phyloP scores from a whole-genome alignment of 1,140 invertebrate genomes.

The Phymorhynchus buccinoides region DNA sequence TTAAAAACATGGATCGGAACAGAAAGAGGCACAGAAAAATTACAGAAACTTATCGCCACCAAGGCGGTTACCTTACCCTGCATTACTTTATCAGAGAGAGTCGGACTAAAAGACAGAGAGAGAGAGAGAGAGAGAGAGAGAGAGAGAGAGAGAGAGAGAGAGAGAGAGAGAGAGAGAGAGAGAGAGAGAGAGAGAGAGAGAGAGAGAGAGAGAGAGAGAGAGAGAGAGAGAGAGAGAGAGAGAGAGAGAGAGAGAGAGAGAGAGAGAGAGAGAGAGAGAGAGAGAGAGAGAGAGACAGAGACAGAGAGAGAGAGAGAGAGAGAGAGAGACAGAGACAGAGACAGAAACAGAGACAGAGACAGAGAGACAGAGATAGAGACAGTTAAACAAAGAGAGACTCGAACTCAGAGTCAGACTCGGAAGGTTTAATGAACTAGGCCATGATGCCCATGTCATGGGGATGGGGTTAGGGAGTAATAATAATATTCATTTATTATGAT shows the following conservation, averaged over 20 bases:
- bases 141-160: slow-evolving; percentile 39
- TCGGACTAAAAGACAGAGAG: background rate
- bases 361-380: no score
- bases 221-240: slow-evolving; percentile 34
- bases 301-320: slow-evolving; percentile 28
- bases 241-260: background rate
- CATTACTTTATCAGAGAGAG: no score
- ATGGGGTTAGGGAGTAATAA: no score
- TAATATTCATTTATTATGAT: no score
- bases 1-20: background rate
- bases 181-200: slow-evolving; percentile 33
- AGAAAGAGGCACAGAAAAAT: no score
- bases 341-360: no score
- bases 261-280: slow-evolving; percentile 1
- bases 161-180: slow-evolving; percentile 37
- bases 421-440: no score
- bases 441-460: no score
- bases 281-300: slow-evolving; percentile 18
- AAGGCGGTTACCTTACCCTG: no score
- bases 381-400: background rate
- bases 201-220: slow-evolving; percentile 36
- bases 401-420: background rate
- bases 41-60: no score
- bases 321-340: slow-evolving; percentile 14
- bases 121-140: slow-evolving; percentile 4